Conservation (phyloP, 1,140 invertebrate species). For the Myzus persicae region DNA sequence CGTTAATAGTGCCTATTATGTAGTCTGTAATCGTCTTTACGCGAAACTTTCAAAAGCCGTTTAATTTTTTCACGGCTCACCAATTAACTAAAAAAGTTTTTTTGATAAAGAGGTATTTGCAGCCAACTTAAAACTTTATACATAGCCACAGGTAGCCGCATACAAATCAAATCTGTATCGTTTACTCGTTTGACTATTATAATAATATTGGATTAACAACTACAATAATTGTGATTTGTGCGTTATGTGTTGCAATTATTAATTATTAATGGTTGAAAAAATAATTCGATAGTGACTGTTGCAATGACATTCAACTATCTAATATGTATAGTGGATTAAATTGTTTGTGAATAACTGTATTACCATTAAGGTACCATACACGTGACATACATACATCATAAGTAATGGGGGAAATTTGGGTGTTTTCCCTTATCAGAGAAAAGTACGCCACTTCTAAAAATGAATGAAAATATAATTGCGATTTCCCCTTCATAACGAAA, state of each 20-base stretch:
- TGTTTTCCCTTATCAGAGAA: background rate
- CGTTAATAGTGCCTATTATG: background rate
- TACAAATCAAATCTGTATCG: background rate
- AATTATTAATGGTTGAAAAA: background rate
- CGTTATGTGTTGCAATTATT: background rate
- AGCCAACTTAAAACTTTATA: background rate
- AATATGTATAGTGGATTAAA: background rate
- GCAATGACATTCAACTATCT: background rate
- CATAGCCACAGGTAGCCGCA: background rate
- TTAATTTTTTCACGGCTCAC: background rate
- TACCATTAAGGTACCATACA: background rate
- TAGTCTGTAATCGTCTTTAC: background rate
- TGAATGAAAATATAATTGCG: background rate
- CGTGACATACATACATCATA: background rate
- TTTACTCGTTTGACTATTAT: background rate
- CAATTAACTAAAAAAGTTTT: slow-evolving; percentile 5
- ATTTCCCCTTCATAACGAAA: background rate
- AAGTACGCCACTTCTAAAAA: background rate
- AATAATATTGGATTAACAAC: background rate
- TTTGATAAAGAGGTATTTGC: background rate
- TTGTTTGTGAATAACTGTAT: no score
- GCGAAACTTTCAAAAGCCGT: background rate
- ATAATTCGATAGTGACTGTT: background rate
- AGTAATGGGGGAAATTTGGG: background rate
- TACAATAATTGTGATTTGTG: background rate